Evolutionary conservation across 2,888 invertebrate species (phyloP).

Genomic region (Acleris literana): DNA sequence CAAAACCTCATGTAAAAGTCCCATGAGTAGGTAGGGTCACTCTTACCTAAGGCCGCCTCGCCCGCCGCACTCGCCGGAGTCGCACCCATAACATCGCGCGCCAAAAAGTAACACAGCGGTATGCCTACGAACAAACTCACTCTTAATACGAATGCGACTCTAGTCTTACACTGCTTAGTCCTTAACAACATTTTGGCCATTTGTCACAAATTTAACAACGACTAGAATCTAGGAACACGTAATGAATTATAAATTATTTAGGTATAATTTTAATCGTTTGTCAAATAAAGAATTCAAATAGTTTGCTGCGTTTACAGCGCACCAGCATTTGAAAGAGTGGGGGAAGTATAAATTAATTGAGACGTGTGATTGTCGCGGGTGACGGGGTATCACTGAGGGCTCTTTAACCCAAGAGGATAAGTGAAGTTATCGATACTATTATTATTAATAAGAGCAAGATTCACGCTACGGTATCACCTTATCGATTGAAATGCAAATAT

Average conservation of each 20-base stretch:
- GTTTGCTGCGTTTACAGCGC: slow-evolving; percentile 64
- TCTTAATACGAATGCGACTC: slow-evolving; percentile 58
- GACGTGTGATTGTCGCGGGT: slow-evolving; percentile 49
- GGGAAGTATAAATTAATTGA: slow-evolving; percentile 47
- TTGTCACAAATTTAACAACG: slow-evolving; percentile 50
- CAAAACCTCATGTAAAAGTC: neutral
- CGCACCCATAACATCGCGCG: slow-evolving; percentile 32
- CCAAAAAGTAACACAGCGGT: slow-evolving; percentile 59
- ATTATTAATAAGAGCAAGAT: slow-evolving; percentile 53
- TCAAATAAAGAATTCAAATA: slow-evolving; percentile 76
- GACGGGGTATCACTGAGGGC: slow-evolving; percentile 52
- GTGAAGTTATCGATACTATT: slow-evolving; percentile 59
- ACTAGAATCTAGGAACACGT: slow-evolving; percentile 39
- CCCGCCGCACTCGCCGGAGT: slow-evolving; percentile 5
- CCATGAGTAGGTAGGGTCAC: too few species aligned
- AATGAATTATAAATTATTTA: neutral
- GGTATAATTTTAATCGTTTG: slow-evolving; percentile 43
- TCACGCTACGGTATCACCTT: slow-evolving; percentile 52
- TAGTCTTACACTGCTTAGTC: slow-evolving; percentile 68
- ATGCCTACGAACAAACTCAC: slow-evolving; percentile 65
- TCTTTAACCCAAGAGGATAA: slow-evolving; percentile 51
- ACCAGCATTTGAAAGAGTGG: slow-evolving; percentile 58
- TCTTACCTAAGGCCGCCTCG: slow-evolving; percentile 24
- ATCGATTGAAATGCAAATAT: slow-evolving; percentile 62
- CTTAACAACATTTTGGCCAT: slow-evolving; percentile 77